These are phyloP conservation scores for Dendrocincla tyrannina DNA, from an alignment of 2,797 vertebrate species.

Conservation along the genomic window DNA sequence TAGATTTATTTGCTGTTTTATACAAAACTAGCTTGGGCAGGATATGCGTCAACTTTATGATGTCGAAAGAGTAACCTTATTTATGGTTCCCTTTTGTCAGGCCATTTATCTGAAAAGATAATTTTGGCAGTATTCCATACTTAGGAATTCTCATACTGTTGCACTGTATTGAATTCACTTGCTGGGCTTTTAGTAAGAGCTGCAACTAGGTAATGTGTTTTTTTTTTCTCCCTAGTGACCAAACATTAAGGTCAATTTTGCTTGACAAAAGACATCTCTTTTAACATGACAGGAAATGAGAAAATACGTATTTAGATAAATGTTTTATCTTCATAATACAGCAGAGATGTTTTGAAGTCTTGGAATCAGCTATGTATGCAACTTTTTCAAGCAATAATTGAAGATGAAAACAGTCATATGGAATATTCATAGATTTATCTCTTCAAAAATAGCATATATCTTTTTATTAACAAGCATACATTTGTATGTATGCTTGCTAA, in stretches of 20 bases:
- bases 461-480: background rate
- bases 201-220: background rate
- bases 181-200: background rate
- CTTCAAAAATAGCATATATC: background rate
- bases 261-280: background rate
- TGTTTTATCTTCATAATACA: background rate
- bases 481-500: background rate
- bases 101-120: conserved; percentile 16
- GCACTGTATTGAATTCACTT: background rate
- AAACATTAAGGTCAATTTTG: background rate
- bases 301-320: background rate
- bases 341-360: background rate
- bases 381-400: background rate
- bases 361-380: background rate
- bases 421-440: background rate
- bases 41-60: conserved; percentile 32
- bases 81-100: conserved; percentile 48
- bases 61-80: conserved; percentile 20
- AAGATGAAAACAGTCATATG: background rate
- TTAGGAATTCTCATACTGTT: background rate
- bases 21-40: conserved; percentile 20
- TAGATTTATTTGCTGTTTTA: conserved; percentile 52
- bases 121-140: conserved; percentile 17
- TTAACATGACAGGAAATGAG: background rate
- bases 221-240: background rate